Evolutionary conservation across 2,113 vertebrate species (phyloP).

Genomic region (Daboia siamensis): DNA sequence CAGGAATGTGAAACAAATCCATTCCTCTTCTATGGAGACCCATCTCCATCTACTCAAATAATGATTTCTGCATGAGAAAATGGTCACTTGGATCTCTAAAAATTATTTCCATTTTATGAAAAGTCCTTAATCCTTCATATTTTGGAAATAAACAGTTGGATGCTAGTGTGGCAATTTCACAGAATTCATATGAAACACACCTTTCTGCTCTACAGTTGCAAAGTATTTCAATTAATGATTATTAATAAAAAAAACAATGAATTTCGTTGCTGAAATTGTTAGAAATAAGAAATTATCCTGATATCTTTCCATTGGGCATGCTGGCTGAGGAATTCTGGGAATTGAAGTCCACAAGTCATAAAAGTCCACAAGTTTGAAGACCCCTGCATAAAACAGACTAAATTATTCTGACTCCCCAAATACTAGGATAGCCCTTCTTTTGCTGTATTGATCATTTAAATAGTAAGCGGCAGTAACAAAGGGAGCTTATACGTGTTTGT

Average conservation of each 20-base stretch:
- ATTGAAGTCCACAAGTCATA: too few relatives aligned
- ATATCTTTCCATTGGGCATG: not conserved
- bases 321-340: too few relatives aligned
- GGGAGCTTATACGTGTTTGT: conserved; percentile 3
- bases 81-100: not conserved
- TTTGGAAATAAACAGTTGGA: not conserved
- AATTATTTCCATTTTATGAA: not conserved
- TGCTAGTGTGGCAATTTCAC: not conserved
- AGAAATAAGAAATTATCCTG: not conserved
- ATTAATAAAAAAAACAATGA: not conserved
- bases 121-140: not conserved
- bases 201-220: not conserved
- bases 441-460: not conserved
- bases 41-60: not conserved
- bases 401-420: not conserved
- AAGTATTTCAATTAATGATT: not conserved
- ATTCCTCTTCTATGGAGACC: not conserved
- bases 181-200: not conserved
- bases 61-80: not conserved
- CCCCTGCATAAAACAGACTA: not conserved
- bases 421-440: not conserved
- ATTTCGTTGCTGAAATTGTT: not conserved
- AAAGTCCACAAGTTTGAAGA: too few relatives aligned
- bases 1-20: not conserved
- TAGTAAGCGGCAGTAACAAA: not conserved